These are phyloP conservation scores for Sphaerodactylus townsendi DNA, from an alignment of 2,113 vertebrate species.

Conservation along the genomic window DNA sequence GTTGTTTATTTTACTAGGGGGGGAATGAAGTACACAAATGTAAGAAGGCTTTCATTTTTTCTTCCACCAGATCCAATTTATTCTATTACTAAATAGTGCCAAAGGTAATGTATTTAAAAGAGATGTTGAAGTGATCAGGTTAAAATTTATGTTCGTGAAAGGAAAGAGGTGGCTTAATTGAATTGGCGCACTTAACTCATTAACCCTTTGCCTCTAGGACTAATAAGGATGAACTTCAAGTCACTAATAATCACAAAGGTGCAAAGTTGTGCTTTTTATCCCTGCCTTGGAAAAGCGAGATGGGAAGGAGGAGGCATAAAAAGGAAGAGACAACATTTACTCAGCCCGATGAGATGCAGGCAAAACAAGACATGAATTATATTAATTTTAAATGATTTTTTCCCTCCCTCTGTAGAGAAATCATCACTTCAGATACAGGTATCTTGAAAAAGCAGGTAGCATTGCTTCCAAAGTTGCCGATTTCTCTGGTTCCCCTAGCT, in stretches of 20 bases:
- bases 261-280: conserved; percentile 36
- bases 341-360: neutral
- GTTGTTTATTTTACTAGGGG: conserved; percentile 29
- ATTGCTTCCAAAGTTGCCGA: neutral
- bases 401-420: neutral
- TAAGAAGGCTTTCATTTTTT: neutral
- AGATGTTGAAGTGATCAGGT: conserved; percentile 57
- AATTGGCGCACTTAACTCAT: conserved; percentile 69
- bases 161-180: conserved; percentile 68
- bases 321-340: neutral
- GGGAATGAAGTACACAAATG: conserved; percentile 25
- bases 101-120: conserved; percentile 32
- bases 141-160: conserved; percentile 66
- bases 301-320: neutral
- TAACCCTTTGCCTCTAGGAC: conserved; percentile 65
- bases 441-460: neutral
- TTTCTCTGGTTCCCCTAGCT: neutral
- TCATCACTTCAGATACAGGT: neutral
- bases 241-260: conserved; percentile 52
- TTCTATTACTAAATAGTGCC: conserved; percentile 6
- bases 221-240: conserved; percentile 60
- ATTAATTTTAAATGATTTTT: neutral
- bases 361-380: neutral
- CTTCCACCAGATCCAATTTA: neutral
- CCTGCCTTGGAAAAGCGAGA: conserved; percentile 1